These are phyloP conservation scores for Cephalopholis sonnerati DNA, from an alignment of 2,113 vertebrate species.

Conservation along the genomic window DNA sequence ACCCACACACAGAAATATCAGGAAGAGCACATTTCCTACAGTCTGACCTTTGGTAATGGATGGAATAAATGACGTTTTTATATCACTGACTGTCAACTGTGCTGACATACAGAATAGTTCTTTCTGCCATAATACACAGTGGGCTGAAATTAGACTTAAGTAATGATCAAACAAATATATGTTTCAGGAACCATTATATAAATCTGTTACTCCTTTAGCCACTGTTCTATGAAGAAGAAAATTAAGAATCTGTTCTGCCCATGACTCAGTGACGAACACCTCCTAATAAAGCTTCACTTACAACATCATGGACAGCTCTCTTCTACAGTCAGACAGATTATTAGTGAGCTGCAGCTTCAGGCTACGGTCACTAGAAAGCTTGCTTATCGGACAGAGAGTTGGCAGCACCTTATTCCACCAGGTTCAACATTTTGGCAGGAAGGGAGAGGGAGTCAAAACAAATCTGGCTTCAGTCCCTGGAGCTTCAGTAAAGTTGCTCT, in stretches of 20 bases:
- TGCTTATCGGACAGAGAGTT: constrained; percentile 12
- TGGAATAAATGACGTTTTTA: constrained; percentile 10
- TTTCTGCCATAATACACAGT: constrained; percentile 35
- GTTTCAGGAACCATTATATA: neutral
- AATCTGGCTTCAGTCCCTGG: neutral
- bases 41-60: constrained; percentile 19
- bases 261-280: neutral
- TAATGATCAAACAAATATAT: neutral
- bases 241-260: neutral
- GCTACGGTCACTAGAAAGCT: neutral
- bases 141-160: neutral
- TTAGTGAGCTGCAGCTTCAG: neutral
- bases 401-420: neutral
- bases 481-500: neutral
- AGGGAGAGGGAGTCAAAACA: neutral
- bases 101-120: constrained; percentile 37
- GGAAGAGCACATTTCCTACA: constrained; percentile 48
- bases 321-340: constrained; percentile 6
- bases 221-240: neutral
- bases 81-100: constrained; percentile 28
- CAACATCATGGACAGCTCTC: neutral
- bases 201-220: neutral
- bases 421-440: neutral
- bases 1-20: constrained; percentile 40
- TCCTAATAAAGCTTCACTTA: constrained; percentile 3